phyloP scores from a whole-genome alignment of 2,797 vertebrate genomes.

The Leptatherina wallacei region DNA sequence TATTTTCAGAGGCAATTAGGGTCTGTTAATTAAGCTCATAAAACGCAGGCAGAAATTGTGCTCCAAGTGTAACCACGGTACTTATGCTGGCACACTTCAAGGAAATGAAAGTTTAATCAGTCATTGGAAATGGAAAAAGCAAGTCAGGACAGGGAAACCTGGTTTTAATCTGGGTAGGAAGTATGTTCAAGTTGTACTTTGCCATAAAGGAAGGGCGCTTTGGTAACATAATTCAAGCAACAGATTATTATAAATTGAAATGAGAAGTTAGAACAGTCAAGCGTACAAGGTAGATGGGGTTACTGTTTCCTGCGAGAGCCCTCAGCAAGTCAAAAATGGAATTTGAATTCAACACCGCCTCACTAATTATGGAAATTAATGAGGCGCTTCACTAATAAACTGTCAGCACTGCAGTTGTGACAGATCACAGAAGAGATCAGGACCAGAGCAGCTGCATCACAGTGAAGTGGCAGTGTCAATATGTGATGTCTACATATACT shows the following conservation, averaged over 20 bases:
- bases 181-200: slow-evolving; percentile 36
- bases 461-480: slow-evolving; percentile 8
- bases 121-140: slow-evolving; percentile 67
- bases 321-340: slow-evolving; percentile 39
- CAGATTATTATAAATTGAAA: slow-evolving; percentile 56
- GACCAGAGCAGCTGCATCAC: slow-evolving; percentile 12
- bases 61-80: slow-evolving; percentile 40
- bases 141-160: slow-evolving; percentile 57
- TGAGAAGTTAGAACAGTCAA: slow-evolving; percentile 53
- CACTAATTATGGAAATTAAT: slow-evolving; percentile 14
- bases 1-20: slow-evolving; percentile 77
- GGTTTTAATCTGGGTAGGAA: slow-evolving; percentile 61
- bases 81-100: slow-evolving; percentile 62
- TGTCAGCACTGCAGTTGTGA: slow-evolving; percentile 34
- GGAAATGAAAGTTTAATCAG: slow-evolving; percentile 76
- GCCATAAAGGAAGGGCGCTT: slow-evolving; percentile 35
- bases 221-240: slow-evolving; percentile 52
- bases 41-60: slow-evolving; percentile 49
- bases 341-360: slow-evolving; percentile 15
- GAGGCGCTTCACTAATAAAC: slow-evolving; percentile 28
- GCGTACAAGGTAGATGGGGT: slow-evolving; percentile 27
- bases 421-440: slow-evolving; percentile 29
- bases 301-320: slow-evolving; percentile 48
- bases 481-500: slow-evolving; percentile 8
- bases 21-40: slow-evolving; percentile 72